Conservation (phyloP, 2,797 vertebrate genomes). For the Morus bassanus region DNA sequence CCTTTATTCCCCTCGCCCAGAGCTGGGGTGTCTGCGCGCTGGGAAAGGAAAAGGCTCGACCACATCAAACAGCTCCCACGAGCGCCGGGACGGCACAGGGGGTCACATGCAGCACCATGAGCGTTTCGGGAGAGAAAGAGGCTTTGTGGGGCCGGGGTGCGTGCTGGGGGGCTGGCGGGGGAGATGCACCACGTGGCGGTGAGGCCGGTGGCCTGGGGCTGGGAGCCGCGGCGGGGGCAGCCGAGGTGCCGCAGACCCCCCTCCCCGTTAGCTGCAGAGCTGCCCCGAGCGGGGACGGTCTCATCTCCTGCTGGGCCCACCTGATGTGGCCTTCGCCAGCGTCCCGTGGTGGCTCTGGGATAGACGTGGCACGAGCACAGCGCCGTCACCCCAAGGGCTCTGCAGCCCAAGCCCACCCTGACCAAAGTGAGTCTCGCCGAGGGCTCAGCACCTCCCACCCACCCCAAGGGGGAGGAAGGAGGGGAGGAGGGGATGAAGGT, state of each 20-base stretch:
- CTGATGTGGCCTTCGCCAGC: not conserved
- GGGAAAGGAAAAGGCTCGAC: not conserved
- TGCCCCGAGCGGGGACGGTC: not conserved
- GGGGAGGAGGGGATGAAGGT: not conserved
- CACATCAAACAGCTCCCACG: not conserved
- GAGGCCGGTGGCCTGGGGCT: not conserved
- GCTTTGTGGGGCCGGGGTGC: not conserved
- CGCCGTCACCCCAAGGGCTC: accelerated
- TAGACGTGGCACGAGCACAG: accelerated
- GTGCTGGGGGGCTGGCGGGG: no score
- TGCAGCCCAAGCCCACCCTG: not conserved
- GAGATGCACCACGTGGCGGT: accelerated
- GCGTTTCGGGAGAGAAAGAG: not conserved
- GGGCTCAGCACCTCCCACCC: not conserved
- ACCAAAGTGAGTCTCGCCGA: not conserved
- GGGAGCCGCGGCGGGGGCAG: not conserved
- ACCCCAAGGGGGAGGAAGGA: not conserved
- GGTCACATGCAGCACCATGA: slow-evolving; percentile 30
- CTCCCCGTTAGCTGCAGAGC: not conserved
- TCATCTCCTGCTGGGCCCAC: not conserved
- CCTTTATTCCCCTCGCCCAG: not conserved
- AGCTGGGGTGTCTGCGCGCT: not conserved
- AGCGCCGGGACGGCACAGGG: not conserved
- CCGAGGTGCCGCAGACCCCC: accelerated
- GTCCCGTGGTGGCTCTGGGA: accelerated